Conservation (phyloP, 2,797 vertebrate genomes). For the Hydrophis major region DNA sequence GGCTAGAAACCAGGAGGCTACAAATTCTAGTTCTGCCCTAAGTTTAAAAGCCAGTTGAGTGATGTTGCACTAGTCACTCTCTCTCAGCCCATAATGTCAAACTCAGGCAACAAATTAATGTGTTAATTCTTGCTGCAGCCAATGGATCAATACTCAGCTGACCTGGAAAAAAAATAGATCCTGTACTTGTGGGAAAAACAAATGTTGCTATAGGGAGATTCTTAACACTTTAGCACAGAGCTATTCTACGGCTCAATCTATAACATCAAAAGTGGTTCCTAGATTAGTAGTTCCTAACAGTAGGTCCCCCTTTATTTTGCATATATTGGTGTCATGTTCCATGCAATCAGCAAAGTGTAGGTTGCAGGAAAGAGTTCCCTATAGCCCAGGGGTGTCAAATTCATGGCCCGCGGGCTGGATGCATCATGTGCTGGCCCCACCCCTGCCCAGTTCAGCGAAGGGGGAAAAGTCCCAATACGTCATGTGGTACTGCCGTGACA, state of each 20-base stretch:
- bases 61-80: neutral
- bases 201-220: neutral
- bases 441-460: too few species aligned
- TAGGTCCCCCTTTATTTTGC: neutral
- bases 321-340: neutral
- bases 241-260: neutral
- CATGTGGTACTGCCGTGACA: too few species aligned
- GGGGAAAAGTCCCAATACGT: too few species aligned
- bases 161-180: neutral
- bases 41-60: neutral
- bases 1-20: neutral
- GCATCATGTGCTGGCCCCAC: too few species aligned
- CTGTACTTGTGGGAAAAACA: neutral
- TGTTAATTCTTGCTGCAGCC: neutral
- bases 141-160: neutral
- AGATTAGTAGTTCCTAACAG: neutral
- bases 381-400: neutral
- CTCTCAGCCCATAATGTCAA: neutral
- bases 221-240: neutral
- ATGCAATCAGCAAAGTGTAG: neutral
- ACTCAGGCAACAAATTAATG: neutral
- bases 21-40: neutral
- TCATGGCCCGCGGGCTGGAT: too few species aligned
- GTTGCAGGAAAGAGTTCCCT: neutral
- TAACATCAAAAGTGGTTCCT: neutral